Base-by-base conservation (phyloP, 1,140 invertebrate genomes). In the Zelostemma sp. region DNA sequence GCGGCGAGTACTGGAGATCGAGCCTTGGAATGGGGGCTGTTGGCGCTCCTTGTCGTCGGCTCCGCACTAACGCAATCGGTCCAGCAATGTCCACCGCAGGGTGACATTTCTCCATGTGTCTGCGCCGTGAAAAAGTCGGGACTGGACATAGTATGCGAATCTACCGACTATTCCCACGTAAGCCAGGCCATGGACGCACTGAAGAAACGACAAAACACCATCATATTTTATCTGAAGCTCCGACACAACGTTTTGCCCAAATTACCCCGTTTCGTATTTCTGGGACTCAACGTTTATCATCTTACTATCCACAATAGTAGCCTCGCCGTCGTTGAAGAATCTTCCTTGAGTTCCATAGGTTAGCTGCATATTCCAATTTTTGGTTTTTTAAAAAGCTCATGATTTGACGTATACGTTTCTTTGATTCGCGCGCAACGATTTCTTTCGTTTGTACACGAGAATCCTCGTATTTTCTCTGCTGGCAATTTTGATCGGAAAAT, bases 271-370 rank as follows among this genome's bases (percentile, higher is more conserved):
- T 94, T 93, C 77, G 89, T 95, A 28, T 95, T 96, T 79, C 87
- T 95, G n/a, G 93, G 93, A 5, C 85, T 96, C 68, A 92, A 94
- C 74, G 95, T 96, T 62, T 90, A 92, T 65, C 93, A 96, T 75
- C 87, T 96, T 6, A 94, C 93, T 18, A 93, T 95, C 12, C 93
- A 94, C 73, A 95, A 95, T 78, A 95, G 92, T 79, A 95, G 92
- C 73, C 85, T 95, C 59, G 93, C 92, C 3, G 91, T 93, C n/a
- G 90, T 95, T 43, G 93, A 95, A 78, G 93, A 94, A 78, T 90
- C 91, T 8, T 93, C 93, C 0, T 86, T 95, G 6, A 94, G 92
- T 76, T 94, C 93, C 15, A 90, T 95, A 73, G 93, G 93, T 94
- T 83, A 88, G 84, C 8, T 25, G 3, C 21, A n/a, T n/a, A n/a